These are phyloP conservation scores for Aramus guarauna DNA, from an alignment of 2,113 vertebrate species.

Conservation along the genomic window DNA sequence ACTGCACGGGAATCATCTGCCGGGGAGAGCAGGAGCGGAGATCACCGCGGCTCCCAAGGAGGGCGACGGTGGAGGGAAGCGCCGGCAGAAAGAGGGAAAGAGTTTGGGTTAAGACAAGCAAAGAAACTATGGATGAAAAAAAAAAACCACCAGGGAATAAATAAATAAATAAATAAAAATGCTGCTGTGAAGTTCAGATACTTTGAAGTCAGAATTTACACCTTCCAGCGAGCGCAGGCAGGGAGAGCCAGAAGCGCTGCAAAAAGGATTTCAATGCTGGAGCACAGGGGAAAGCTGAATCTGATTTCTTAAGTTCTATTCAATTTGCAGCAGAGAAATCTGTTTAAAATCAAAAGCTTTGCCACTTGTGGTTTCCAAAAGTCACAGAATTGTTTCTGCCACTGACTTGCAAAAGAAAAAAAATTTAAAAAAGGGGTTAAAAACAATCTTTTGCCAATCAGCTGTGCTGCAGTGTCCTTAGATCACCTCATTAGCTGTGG, in stretches of 20 bases:
- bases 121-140: background rate
- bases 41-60: background rate
- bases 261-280: background rate
- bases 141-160: no score
- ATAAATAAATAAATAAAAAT: no score
- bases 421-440: background rate
- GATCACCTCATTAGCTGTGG: background rate
- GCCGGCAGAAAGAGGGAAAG: background rate
- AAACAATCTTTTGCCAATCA: background rate
- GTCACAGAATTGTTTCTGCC: background rate
- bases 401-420: background rate
- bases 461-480: background rate
- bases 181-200: background rate
- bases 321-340: background rate
- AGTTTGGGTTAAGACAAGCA: background rate
- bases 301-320: background rate
- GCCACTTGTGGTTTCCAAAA: background rate
- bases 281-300: background rate
- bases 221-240: accelerated
- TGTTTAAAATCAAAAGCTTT: background rate
- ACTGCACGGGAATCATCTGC: background rate
- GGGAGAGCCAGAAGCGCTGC: background rate
- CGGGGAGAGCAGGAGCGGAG: background rate
- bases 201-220: background rate
- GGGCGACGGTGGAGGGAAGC: background rate